Evolutionary conservation across 2,888 invertebrate species (phyloP), one percentile per base, ranked within the genome.

Genomic region (Dicyrtomina minuta): DNA sequence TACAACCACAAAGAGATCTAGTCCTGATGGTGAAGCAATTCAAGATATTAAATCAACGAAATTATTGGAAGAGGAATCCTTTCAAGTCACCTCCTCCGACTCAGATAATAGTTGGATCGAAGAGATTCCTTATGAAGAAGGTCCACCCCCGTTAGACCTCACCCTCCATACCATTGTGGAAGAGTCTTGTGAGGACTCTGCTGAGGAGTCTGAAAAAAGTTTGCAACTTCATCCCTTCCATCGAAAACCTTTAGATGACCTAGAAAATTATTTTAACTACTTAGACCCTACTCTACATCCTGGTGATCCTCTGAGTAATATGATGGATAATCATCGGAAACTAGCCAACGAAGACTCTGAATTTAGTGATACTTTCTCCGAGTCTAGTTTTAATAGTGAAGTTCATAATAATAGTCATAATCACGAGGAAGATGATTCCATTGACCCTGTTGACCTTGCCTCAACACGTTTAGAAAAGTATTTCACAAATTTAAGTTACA

Each of bases 141-240:
- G 75, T 39, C 87, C 92, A 65, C 87, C 90, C 68, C 88, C 89
- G 0, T 89, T 93, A 79, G 93, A 94, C 83, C 93, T 93, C 81
- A 93, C 93, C 1, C 84, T 95, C 74, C 94, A 95, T 80, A 95
- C 95, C 0, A 95, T 95, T 77, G 90, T 93, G 33, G 95, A 95
- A 83, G 95, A 95, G 83, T 93, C 93, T 79, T 94, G 94, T 82
- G 94, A 95, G 83, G 95, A 95, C 82, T 93, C 93, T 82, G 81
- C 81, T 39, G 73, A 71, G 43, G 80, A 75, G 66, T 70, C 74
- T 12, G 76, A 80, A 61, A 75, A 75, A 43, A 77, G 75, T 65
- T 44, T 56, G 1, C n/a, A 17, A 26, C 13, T 56, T 15, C 22
- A 17, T n/a, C 17, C 33, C 33, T 24, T 13, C 20, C n/a, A 10